Base-by-base conservation (phyloP, 2,797 vertebrate genomes). In the Pogoniulus pusillus region DNA sequence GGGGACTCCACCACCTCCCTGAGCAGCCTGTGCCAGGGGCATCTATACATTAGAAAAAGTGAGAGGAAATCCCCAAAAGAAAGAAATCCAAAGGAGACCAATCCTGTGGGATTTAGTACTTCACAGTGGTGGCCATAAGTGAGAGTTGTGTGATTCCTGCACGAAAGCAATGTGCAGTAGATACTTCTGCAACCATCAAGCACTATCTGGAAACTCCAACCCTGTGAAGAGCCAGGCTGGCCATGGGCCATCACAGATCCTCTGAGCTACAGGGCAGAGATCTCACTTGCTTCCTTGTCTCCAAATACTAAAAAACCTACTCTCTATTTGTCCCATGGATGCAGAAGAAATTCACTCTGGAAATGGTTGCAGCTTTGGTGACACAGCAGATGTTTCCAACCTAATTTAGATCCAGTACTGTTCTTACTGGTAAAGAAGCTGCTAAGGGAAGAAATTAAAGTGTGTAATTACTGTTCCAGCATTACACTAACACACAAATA, bases 401-500 rank as follows among this genome's bases (percentile, higher is more conserved):
- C 32, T 59, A 64, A 9, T 78, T 86, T 89, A 78, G 41, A 83
- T 66, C 37, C 8, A 7, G 15, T 74, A 37, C 16, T 19, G 5
- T 82, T 85, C 65, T 88, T 92, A 84, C 71, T 30, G 78, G 72
- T 78, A 62, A 86, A 93, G 91, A 94, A 85, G 35, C 55, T 79
- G 69, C 87, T 62, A 66, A 75, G 57, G 55, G 53, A 87, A 90
- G 62, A 89, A 80, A 72, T 89, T 96, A 90, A 96, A 96, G 53
- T 95, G 80, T 93, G 77, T 93, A 97, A 97, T 97, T 97, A 97
- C 94, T 93, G 95, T 91, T 97, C 97, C 95, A 97, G 94, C 93
- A 92, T 96, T 96, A 94, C 75, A 96, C 97, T 97, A 96, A 96
- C 94, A 97, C 97, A 96, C 95, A 97, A 97, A 97, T 98, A 97